phyloP scores from a whole-genome alignment of 2,888 invertebrate genomes.

The Caenorhabditis sp. region DNA sequence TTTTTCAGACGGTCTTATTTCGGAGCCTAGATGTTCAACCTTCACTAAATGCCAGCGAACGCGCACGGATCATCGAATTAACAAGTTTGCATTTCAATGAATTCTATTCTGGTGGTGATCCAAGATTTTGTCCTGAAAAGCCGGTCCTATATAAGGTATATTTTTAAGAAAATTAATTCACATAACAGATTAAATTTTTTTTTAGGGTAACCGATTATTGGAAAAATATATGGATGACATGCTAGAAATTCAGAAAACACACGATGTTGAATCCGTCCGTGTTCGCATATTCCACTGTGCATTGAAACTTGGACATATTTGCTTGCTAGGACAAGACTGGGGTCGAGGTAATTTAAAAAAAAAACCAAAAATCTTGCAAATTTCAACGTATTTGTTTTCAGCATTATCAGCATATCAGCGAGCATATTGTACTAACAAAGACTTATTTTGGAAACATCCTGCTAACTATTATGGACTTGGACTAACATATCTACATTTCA shows the following conservation, averaged over 20 bases:
- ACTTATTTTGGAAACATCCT: constrained; percentile 85
- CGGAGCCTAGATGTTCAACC: constrained; percentile 9
- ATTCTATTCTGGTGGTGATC: constrained; percentile 15
- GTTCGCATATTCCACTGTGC: constrained; percentile 76
- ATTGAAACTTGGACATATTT: constrained; percentile 93
- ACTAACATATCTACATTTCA: constrained; percentile 93
- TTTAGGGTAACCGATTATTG: constrained; percentile 5
- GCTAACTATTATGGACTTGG: constrained; percentile 92
- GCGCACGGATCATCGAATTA: neutral
- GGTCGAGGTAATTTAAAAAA: constrained; percentile 81
- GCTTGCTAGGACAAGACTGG: constrained; percentile 89
- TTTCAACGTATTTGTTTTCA: constrained; percentile 73
- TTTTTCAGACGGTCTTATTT: neutral
- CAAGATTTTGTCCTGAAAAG: constrained; percentile 15
- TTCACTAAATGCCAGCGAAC: neutral
- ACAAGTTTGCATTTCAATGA: constrained; percentile 34
- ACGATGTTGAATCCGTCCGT: constrained; percentile 21
- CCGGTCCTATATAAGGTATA: constrained; percentile 42
- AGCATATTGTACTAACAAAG: constrained; percentile 79
- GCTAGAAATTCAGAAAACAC: constrained; percentile 6
- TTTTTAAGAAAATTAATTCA: too few relatives aligned
- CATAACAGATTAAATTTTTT: too few relatives aligned
- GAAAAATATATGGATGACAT: constrained; percentile 19
- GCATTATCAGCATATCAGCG: constrained; percentile 97
- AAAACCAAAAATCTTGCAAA: neutral